These are phyloP conservation scores for Sipha maydis DNA, from an alignment of 2,888 invertebrate genomes.

Conservation along the genomic window DNA sequence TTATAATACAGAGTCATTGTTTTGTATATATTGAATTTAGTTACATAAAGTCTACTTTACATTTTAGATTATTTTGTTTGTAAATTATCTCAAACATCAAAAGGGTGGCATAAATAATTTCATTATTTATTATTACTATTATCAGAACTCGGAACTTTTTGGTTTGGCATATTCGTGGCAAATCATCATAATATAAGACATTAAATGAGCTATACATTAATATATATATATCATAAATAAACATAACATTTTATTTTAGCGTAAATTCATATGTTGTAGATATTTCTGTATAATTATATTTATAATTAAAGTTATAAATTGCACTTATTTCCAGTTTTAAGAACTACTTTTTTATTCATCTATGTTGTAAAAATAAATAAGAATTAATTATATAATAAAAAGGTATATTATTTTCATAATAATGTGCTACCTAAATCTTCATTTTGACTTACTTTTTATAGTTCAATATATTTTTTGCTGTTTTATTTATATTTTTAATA, in stretches of 20 bases:
- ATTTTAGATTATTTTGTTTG: not conserved
- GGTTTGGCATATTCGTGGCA: conserved; percentile 5
- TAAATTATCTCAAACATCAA: not conserved
- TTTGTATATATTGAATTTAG: not conserved
- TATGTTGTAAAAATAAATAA: too few relatives aligned
- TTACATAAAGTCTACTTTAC: not conserved
- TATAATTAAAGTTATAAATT: not conserved
- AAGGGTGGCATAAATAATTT: not conserved
- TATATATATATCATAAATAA: not conserved
- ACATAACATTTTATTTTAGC: not conserved
- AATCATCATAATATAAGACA: not conserved
- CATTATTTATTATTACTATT: not conserved
- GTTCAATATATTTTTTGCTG: too few relatives aligned
- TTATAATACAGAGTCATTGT: not conserved
- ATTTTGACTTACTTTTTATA: too few relatives aligned
- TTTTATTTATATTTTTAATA: too few relatives aligned
- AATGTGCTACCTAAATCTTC: too few relatives aligned
- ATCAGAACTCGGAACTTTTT: not conserved
- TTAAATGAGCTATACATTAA: not conserved
- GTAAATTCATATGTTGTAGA: not conserved
- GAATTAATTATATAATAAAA: too few relatives aligned
- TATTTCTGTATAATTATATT: not conserved
- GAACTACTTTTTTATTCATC: too few relatives aligned
- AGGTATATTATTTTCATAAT: too few relatives aligned
- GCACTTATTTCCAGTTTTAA: too few relatives aligned